Base-by-base conservation (phyloP, 2,888 invertebrate genomes). In the Gortyna flavago region DNA sequence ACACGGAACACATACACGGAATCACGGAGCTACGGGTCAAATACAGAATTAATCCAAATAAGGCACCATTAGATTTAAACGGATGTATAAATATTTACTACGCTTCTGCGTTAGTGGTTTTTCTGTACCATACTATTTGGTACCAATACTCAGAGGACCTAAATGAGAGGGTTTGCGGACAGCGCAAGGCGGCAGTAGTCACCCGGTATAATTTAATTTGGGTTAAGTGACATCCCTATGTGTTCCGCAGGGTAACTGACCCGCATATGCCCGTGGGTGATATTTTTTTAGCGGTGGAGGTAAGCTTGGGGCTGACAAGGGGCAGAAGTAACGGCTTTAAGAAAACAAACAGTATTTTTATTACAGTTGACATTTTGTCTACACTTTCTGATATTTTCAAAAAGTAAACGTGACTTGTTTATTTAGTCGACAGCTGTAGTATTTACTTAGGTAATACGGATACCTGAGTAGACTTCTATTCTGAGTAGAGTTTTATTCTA, bases 181-280 rank as follows among this genome's bases (percentile, higher is more conserved):
- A 79, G 48, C 71, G 61, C 44, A 25, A 77, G 75, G 21, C 73
- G 66, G 59, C 77, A 75, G 76, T 70, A 86, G 72, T 75, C 83
- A 71, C 68, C 72, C 80, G 73, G 72, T 71, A 81, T 86, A 77
- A 86, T 80, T 88, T 86, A 86, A 86, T 86, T 88, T 88, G 69
- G 88, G 86, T 88, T 86, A 88, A 88, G 86, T 86, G 88, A 88
- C 88, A 86, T 65, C 80, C 86, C 68, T 86, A 80, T 86, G 76
- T 73, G 67, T 71, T 72, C 68, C 44, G 65, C 72, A 66, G 79
- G 72, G 79, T 77, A 75, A 76, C 72, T 85, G 87, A 86, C 84
- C 84, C 83, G 59, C 48, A 70, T 57, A 71, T 68, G 54, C 71
- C 41, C 65, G 67, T 25, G 68, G 77, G 74, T 76, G 67, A 66